Evolutionary conservation across 2,888 invertebrate genomes (phyloP).

Genomic region (Limnephilus rhombicus): DNA sequence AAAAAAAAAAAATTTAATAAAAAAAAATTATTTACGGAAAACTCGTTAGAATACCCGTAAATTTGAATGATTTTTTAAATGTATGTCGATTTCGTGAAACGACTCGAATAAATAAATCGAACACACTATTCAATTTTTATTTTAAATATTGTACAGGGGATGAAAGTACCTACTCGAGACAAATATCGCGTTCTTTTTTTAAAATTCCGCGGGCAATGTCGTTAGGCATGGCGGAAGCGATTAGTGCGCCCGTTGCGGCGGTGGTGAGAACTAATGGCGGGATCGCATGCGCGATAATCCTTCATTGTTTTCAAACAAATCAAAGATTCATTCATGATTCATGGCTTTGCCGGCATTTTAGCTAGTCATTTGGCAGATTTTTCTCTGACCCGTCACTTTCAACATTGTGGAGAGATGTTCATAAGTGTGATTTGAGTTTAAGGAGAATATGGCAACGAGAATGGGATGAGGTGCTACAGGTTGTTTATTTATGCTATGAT

Average conservation of each 20-base stretch:
- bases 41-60: neutral
- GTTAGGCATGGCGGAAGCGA: constrained; percentile 63
- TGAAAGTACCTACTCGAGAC: neutral
- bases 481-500: neutral
- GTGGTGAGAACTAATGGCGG: constrained; percentile 61
- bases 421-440: neutral
- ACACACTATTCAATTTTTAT: neutral
- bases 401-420: neutral
- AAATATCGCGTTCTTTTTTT: constrained; percentile 51
- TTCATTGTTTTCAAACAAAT: constrained; percentile 66
- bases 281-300: constrained; percentile 65
- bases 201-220: constrained; percentile 56
- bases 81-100: neutral
- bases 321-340: constrained; percentile 61
- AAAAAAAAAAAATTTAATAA: neutral
- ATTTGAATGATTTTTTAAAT: neutral
- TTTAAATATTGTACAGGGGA: neutral
- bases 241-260: constrained; percentile 59
- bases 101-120: neutral
- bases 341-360: constrained; percentile 50
- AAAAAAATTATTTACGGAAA: neutral
- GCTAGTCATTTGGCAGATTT: neutral
- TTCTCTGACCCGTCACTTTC: neutral
- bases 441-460: neutral
- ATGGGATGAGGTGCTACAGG: neutral